Percentiles rank a stretch among this genome's conserved stretches.
These are phyloP conservation scores for Oscheius myriophilus DNA, from an alignment of 2,888 invertebrate genomes.

Conservation along the genomic window DNA sequence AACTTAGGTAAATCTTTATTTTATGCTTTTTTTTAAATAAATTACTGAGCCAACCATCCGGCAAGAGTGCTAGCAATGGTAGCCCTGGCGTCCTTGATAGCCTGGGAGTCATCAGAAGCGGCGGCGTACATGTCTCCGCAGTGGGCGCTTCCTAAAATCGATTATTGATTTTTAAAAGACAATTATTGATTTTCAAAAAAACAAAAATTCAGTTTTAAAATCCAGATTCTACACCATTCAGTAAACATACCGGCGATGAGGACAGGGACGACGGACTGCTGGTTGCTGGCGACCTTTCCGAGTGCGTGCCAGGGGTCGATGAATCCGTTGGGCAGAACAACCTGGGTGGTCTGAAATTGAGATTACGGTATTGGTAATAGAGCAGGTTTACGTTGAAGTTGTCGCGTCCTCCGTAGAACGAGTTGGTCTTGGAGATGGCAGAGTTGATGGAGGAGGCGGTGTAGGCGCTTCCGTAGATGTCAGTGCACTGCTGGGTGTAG, in stretches of 20 bases:
- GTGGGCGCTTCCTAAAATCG: constrained; percentile 15
- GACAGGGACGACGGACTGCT: constrained; percentile 39
- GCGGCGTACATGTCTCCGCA: constrained; percentile 13
- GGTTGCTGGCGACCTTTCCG: constrained; percentile 39
- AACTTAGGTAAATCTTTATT: too few species aligned
- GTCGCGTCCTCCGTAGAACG: constrained; percentile 52
- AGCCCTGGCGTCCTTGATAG: constrained; percentile 1
- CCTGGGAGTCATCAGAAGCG: neutral
- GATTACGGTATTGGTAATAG: neutral
- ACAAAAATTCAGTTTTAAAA: too few species aligned
- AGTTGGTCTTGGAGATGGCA: constrained; percentile 50
- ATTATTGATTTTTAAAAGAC: too few species aligned
- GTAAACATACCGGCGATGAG: constrained; percentile 38
- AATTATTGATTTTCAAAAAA: too few species aligned
- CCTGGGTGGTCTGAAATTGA: constrained; percentile 21
- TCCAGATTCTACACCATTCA: too few species aligned
- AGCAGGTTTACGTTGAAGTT: constrained; percentile 34
- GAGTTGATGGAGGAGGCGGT: constrained; percentile 38
- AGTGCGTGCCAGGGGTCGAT: constrained; percentile 56
- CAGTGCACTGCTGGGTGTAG: constrained; percentile 52
- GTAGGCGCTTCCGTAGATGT: constrained; percentile 48
- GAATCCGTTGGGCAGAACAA: constrained; percentile 50
- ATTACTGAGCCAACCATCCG: constrained; percentile 7
- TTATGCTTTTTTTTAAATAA: too few species aligned
- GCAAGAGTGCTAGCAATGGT: constrained; percentile 1